Evolutionary conservation across 2,113 vertebrate species (phyloP).

Genomic region (Ceyx margarethae): DNA sequence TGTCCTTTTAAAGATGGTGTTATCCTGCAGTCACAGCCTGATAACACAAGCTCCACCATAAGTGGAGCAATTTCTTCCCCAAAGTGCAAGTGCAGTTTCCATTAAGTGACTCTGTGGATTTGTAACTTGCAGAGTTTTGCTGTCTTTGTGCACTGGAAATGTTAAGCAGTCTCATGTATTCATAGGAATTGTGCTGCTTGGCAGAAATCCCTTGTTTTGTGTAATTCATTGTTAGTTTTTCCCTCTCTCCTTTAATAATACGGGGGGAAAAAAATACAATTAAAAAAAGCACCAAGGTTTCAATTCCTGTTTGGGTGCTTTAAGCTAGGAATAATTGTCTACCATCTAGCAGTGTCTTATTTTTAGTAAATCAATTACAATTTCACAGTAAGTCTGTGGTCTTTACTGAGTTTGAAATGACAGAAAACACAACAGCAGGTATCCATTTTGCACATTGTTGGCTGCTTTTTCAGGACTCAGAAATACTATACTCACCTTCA

Average conservation of each 20-base stretch:
- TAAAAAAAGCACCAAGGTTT: neutral
- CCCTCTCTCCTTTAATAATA: neutral
- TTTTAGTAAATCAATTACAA: conserved; percentile 35
- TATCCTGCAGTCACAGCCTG: neutral
- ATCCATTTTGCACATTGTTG: neutral
- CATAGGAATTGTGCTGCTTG: neutral
- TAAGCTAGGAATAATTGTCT: neutral
- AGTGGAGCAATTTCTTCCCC: neutral
- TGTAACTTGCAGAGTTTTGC: neutral
- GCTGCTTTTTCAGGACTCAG: neutral
- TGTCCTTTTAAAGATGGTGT: neutral
- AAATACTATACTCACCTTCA: neutral
- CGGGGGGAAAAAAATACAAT: neutral
- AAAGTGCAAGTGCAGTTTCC: neutral
- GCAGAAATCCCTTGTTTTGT: conserved; percentile 4
- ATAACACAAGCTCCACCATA: neutral
- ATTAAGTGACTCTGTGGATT: neutral
- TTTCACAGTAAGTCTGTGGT: conserved; percentile 4
- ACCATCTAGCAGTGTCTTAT: neutral
- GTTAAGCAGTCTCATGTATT: neutral
- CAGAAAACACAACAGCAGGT: neutral
- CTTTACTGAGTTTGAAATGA: neutral
- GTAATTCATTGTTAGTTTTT: neutral
- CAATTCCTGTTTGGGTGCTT: conserved; percentile 1
- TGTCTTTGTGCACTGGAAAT: neutral